These are phyloP conservation scores for Ryuthela nishihirai DNA, from an alignment of 2,888 invertebrate genomes.

Conservation along the genomic window DNA sequence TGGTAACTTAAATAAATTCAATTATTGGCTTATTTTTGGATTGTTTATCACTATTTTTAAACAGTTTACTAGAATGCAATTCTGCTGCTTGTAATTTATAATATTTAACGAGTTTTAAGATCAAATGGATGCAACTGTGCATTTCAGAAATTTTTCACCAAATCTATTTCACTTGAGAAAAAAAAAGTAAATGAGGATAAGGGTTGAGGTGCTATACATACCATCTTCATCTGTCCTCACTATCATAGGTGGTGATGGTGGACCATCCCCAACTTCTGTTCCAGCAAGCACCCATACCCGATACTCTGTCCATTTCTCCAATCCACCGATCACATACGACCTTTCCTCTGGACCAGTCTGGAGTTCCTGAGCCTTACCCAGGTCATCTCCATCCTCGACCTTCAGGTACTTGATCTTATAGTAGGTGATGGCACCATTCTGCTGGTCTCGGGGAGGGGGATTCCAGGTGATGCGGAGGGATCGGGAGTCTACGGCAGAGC, in stretches of 20 bases:
- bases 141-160: too few relatives aligned
- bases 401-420: conserved; percentile 91
- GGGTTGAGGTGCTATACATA: conserved; percentile 60
- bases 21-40: too few relatives aligned
- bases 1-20: too few relatives aligned
- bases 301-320: conserved; percentile 94
- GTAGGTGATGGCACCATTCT: conserved; percentile 90
- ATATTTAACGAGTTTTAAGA: too few relatives aligned
- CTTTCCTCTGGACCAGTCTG: conserved; percentile 48
- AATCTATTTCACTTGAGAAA: too few relatives aligned
- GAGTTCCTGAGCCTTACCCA: conserved; percentile 66
- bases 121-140: too few relatives aligned
- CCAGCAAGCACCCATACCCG: conserved; percentile 95
- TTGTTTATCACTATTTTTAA: too few relatives aligned
- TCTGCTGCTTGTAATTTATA: too few relatives aligned
- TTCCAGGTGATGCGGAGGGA: conserved; percentile 87
- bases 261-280: conserved; percentile 94
- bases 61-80: too few relatives aligned
- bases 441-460: conserved; percentile 84
- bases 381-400: conserved; percentile 57
- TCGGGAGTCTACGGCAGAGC: conserved; percentile 81
- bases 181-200: too few relatives aligned
- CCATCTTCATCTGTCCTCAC: conserved; percentile 97
- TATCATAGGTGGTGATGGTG: conserved; percentile 82
- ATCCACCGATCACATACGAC: conserved; percentile 74